Evolutionary conservation across 2,113 vertebrate species (phyloP).

Genomic region (Psammodynastes pulverulentus): DNA sequence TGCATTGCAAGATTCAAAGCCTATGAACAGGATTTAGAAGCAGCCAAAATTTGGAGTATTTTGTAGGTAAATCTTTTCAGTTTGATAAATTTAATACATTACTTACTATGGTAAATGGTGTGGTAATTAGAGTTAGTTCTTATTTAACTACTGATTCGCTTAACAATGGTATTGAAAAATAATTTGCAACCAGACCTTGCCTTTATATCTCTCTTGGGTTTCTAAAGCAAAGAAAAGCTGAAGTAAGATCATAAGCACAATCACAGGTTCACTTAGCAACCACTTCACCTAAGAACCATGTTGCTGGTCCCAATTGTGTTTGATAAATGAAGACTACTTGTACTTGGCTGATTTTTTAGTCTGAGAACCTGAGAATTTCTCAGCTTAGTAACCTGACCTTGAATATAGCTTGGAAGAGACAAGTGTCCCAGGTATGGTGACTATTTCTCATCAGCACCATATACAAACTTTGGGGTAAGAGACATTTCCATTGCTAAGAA

Average conservation of each 20-base stretch:
- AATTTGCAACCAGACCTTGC: background rate
- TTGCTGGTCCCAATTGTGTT: background rate
- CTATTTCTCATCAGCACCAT: background rate
- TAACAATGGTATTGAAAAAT: background rate
- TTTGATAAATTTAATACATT: background rate
- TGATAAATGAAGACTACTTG: background rate
- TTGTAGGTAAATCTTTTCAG: background rate
- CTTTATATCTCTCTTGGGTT: background rate
- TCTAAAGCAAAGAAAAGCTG: background rate
- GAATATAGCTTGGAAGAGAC: background rate
- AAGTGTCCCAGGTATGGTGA: background rate
- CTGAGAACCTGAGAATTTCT: background rate
- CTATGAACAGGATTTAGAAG: background rate
- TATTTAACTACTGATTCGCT: background rate
- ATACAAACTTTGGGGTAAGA: background rate
- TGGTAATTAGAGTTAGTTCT: background rate
- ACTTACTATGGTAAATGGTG: background rate
- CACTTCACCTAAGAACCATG: background rate
- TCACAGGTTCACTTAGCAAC: background rate
- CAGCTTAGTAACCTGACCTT: background rate
- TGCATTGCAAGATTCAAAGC: background rate
- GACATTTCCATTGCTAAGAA: background rate
- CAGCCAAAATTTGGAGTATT: background rate
- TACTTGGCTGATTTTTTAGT: background rate
- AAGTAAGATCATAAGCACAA: background rate